Evolutionary conservation across 2,888 invertebrate genomes (phyloP).

Genomic region (Norana najaformis): DNA sequence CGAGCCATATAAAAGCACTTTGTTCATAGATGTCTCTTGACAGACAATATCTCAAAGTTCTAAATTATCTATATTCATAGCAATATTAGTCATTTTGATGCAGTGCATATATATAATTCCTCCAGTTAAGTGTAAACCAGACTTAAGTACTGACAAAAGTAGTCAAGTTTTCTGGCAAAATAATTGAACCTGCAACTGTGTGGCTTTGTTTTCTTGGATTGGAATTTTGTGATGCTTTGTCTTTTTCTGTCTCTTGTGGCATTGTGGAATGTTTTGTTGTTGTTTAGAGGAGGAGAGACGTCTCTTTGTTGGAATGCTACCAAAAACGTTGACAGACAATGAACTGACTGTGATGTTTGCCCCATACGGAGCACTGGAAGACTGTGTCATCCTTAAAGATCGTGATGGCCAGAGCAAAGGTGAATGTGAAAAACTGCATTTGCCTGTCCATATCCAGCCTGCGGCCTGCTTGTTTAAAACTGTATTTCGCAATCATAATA

Average conservation of each 20-base stretch:
- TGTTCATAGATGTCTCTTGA: no score
- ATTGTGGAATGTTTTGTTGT: neutral
- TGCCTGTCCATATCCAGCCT: no score
- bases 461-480: no score
- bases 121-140: neutral
- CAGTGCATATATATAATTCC: neutral
- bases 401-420: constrained; percentile 36
- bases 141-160: neutral
- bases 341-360: constrained; percentile 25
- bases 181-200: neutral
- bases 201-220: neutral
- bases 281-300: constrained; percentile 36
- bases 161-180: neutral
- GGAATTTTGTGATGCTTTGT: neutral
- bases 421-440: neutral
- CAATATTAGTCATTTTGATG: neutral
- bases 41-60: no score
- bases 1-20: no score
- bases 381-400: constrained; percentile 35
- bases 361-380: constrained; percentile 33
- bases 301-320: constrained; percentile 36
- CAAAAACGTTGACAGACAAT: constrained; percentile 29
- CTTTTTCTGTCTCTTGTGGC: neutral
- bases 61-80: no score
- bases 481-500: no score